phyloP scores from a whole-genome alignment of 1,140 invertebrate genomes.

The Ceratina australensis region DNA sequence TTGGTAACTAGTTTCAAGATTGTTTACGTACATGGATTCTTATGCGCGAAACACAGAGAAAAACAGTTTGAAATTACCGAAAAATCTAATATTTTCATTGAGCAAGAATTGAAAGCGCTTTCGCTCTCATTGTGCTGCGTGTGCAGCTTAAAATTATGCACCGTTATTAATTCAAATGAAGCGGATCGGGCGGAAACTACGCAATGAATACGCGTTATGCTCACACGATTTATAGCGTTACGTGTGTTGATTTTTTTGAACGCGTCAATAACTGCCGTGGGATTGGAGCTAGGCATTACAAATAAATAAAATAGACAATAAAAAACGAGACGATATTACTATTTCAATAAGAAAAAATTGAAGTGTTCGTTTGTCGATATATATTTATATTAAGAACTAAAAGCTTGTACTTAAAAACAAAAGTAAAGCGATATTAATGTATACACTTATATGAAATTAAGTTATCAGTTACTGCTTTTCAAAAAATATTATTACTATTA shows the following conservation, averaged over 20 bases:
- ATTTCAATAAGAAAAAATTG: too few relatives aligned
- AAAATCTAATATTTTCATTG: neutral
- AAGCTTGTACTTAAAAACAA: too few relatives aligned
- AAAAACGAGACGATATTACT: neutral
- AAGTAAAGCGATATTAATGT: too few relatives aligned
- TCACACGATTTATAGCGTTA: constrained; percentile 5
- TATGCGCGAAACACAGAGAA: too few relatives aligned
- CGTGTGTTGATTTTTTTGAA: constrained; percentile 25
- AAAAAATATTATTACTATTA: too few relatives aligned
- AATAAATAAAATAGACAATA: neutral
- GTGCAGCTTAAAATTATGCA: neutral
- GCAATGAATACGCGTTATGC: constrained; percentile 3
- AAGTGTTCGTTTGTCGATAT: too few relatives aligned
- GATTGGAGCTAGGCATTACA: neutral
- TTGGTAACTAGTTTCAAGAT: too few relatives aligned
- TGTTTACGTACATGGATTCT: too few relatives aligned
- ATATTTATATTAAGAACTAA: too few relatives aligned
- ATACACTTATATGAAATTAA: too few relatives aligned
- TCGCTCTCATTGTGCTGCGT: neutral
- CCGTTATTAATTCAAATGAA: constrained; percentile 28
- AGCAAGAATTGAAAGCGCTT: neutral
- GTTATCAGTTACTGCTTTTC: too few relatives aligned
- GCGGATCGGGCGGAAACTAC: constrained; percentile 20
- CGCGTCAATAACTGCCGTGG: constrained; percentile 21
- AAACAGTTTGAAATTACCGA: too few relatives aligned